A percentile compares a stretch with the other conserved stretches of the same genome.
These are phyloP conservation scores for Tinamus major DNA, from an alignment of 2,797 vertebrate genomes.

Conservation along the genomic window DNA sequence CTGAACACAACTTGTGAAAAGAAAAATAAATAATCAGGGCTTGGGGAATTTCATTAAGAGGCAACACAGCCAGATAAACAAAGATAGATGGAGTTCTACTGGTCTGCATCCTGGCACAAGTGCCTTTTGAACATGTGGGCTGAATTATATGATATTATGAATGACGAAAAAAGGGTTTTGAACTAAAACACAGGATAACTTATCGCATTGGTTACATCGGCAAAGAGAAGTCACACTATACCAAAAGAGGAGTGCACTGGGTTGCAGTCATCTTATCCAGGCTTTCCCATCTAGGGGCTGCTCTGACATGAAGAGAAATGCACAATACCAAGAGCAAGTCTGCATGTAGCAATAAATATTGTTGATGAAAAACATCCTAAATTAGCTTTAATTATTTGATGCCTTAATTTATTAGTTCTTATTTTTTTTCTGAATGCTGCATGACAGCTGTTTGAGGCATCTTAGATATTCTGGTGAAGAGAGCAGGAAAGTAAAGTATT, in stretches of 20 bases:
- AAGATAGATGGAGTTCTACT: neutral
- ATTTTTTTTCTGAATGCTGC: constrained; percentile 28
- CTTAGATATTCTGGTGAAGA: neutral
- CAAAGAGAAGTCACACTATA: neutral
- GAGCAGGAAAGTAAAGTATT: neutral
- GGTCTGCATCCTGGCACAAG: constrained; percentile 10
- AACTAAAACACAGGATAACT: neutral
- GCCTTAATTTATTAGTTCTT: constrained; percentile 33
- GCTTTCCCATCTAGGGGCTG: constrained; percentile 25
- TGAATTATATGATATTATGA: neutral
- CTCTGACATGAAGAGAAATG: constrained; percentile 46
- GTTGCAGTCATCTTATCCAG: neutral
- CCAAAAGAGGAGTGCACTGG: neutral
- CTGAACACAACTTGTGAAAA: neutral
- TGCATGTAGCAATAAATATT: constrained; percentile 2
- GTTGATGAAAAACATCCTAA: neutral
- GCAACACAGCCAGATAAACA: neutral
- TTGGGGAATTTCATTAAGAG: neutral
- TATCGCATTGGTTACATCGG: neutral
- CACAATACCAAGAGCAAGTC: constrained; percentile 32
- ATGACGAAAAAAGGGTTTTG: neutral
- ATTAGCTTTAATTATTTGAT: constrained; percentile 45
- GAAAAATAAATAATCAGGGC: neutral
- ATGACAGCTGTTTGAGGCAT: constrained; percentile 4
- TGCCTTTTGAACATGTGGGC: constrained; percentile 31